Base-by-base conservation (phyloP, 35 echinoderm and acorn worm species). In the Antedon bifida region DNA sequence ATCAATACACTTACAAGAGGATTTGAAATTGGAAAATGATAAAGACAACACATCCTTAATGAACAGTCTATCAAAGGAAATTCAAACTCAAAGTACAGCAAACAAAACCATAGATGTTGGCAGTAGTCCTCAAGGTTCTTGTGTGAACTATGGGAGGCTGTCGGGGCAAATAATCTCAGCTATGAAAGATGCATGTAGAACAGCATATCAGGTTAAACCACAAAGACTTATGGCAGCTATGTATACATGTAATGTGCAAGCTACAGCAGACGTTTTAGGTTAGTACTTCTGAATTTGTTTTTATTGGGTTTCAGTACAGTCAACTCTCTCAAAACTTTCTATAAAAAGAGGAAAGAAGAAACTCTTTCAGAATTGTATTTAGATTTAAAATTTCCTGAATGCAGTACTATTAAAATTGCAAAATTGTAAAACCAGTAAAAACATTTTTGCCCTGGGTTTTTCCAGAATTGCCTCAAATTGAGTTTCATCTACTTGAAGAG, bases 111-210 rank as follows among this genome's bases (percentile, higher is more conserved):
- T 34, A 79, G 5, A 44, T 44, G 39, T 64, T 64, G 9, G 3
- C 3, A 2, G 19, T 64, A 64, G 1, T 19, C 51, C 2, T 8
- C 51, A 64, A 64, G 51, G 26, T 64, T 64, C 51, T 64, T 8
- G 51, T 64, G 9, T 64, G 19, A 64, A 64, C 8, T 99, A 90
- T 86, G 95, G 95, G 33, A 91, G 91, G 1, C 34, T 89, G 30
- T 99, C 95, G 23, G 95, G 95, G 39, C 95, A 99, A 88, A 89
- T 99, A 32, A 99, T 99, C 33, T 99, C 95, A 16, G 92, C 95
- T 8, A 82, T 91, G 19, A 99, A 99, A 76, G 95, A 99, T 51
- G 88, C 85, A 5, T 99, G 87, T 30, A 83, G 86, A 28, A 83
- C 89, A 74, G 90, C 95, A 32, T 99, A 90, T 82, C 90, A 99